Percentiles rank a stretch among this genome's conserved stretches.
These are phyloP conservation scores for Athalia rosae DNA, from an alignment of 2,888 invertebrate genomes.

Conservation along the genomic window DNA sequence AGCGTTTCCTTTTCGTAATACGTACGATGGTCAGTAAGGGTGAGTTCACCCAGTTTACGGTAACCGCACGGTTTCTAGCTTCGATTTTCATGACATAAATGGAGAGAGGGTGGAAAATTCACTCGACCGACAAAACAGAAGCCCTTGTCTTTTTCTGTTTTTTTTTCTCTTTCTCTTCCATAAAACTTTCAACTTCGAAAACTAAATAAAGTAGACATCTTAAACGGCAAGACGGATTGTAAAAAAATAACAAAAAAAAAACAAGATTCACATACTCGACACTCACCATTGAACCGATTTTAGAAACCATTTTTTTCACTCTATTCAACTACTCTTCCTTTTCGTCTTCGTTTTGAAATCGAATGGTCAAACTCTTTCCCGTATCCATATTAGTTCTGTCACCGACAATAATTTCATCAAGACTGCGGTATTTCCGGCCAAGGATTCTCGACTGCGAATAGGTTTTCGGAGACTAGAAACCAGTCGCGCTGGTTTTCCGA, in stretches of 20 bases:
- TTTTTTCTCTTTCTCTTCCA: neutral
- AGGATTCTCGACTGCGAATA: no score
- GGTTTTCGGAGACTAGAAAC: conserved; percentile 3
- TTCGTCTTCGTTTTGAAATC: neutral
- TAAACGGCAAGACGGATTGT: no score
- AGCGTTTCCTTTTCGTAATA: no score
- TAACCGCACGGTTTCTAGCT: neutral
- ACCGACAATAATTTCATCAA: neutral
- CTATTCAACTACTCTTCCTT: neutral
- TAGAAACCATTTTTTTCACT: neutral
- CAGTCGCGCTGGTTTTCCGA: neutral
- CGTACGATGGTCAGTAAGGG: neutral
- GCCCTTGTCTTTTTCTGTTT: neutral
- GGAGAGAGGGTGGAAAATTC: neutral
- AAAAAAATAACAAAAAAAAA: no score
- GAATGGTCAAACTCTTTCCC: neutral
- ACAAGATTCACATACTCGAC: neutral
- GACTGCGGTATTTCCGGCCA: neutral
- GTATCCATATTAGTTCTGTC: neutral
- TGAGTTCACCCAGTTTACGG: neutral
- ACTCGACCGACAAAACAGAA: conserved; percentile 22
- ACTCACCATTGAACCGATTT: neutral
- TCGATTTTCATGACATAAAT: neutral
- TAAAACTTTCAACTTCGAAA: neutral
- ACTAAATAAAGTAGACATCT: no score